Percentiles rank a stretch among this genome's conserved stretches.
Evolutionary conservation across 2,113 vertebrate species (phyloP).

Genomic region (Ammodytes marinus): DNA sequence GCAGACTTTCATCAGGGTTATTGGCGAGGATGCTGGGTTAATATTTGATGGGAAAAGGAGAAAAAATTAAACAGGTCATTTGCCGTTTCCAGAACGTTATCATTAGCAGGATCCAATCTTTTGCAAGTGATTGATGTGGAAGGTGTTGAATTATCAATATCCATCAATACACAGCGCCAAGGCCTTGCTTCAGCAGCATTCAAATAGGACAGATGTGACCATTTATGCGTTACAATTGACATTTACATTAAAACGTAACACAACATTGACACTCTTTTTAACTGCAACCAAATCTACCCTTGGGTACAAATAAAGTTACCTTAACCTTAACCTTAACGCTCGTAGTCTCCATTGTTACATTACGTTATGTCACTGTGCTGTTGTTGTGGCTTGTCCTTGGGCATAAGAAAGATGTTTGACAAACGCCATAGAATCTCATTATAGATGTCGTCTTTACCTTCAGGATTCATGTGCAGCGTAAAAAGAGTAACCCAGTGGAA

Average conservation of each 20-base stretch:
- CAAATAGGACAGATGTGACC: not conserved
- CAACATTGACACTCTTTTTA: not conserved
- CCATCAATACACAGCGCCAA: not conserved
- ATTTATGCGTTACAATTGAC: no score
- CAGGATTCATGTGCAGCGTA: not conserved
- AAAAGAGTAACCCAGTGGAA: not conserved
- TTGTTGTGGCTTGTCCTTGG: not conserved
- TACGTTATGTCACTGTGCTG: not conserved
- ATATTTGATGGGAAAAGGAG: conserved; percentile 59
- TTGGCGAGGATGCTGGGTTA: conserved; percentile 57
- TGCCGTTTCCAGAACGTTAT: conserved; percentile 47
- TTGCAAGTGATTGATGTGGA: conserved; percentile 19
- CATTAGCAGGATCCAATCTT: conserved; percentile 53
- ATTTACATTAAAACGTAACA: no score
- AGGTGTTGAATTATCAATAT: conserved; percentile 26
- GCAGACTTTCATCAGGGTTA: conserved; percentile 60
- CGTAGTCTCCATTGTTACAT: no score
- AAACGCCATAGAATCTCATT: not conserved
- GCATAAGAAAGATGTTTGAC: not conserved
- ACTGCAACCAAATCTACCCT: no score
- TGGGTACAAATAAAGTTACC: no score
- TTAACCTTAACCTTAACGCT: no score
- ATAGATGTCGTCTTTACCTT: not conserved
- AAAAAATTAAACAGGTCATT: conserved; percentile 45
- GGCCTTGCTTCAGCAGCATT: not conserved